phyloP scores from a whole-genome alignment of 2,888 invertebrate species.

The Yponomeuta malinellus region DNA sequence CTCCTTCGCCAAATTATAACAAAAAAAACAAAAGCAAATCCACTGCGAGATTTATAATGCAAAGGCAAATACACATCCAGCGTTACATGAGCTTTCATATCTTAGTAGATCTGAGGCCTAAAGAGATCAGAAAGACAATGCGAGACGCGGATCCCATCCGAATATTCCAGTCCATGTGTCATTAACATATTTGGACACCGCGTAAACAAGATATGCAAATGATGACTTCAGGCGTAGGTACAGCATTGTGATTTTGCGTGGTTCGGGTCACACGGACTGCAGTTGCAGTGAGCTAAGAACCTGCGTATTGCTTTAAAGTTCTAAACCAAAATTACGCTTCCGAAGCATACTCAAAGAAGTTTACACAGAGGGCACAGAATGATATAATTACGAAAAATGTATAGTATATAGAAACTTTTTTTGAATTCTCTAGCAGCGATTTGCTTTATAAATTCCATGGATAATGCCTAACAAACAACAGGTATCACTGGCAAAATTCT shows the following conservation, averaged over 20 bases:
- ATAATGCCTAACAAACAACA: too few species aligned
- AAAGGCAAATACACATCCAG: slow-evolving; percentile 40
- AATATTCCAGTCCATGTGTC: slow-evolving; percentile 62
- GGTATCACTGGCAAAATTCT: too few species aligned
- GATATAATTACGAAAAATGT: too few species aligned
- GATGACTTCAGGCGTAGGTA: slow-evolving; percentile 31
- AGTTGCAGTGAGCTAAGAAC: too few species aligned
- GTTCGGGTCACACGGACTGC: too few species aligned
- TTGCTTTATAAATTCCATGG: too few species aligned
- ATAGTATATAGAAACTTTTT: too few species aligned
- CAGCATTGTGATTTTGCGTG: neutral
- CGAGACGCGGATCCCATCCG: slow-evolving; percentile 34
- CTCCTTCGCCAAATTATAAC: slow-evolving; percentile 68
- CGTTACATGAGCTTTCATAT: slow-evolving; percentile 28
- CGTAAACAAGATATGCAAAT: slow-evolving; percentile 67
- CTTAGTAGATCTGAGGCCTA: neutral
- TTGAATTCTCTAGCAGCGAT: too few species aligned
- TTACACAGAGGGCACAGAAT: too few species aligned
- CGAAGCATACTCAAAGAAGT: too few species aligned
- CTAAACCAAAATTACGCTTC: too few species aligned
- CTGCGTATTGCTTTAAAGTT: too few species aligned
- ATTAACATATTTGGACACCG: slow-evolving; percentile 55
- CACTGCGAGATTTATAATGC: slow-evolving; percentile 54
- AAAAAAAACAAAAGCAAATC: slow-evolving; percentile 69
- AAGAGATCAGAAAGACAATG: slow-evolving; percentile 37